Evolutionary conservation across 1,140 invertebrate species (phyloP).

Genomic region (Drosophila murphyi): DNA sequence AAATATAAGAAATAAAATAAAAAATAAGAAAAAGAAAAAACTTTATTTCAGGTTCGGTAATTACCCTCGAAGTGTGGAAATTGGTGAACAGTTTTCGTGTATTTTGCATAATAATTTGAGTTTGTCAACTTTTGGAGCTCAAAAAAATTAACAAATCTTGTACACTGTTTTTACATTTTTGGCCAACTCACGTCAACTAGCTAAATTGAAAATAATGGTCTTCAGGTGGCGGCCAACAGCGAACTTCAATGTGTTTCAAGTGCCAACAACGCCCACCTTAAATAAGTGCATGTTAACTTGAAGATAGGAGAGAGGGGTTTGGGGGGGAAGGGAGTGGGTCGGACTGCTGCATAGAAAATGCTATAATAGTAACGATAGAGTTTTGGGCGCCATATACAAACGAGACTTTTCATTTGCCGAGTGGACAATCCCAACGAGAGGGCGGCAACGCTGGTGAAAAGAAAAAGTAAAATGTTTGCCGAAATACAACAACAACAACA

Average conservation of each 20-base stretch:
- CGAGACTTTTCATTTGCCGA: slow-evolving; percentile 69
- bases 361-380: slow-evolving; percentile 25
- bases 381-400: slow-evolving; percentile 31
- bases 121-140: slow-evolving; percentile 68
- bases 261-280: slow-evolving; percentile 38
- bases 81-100: slow-evolving; percentile 29
- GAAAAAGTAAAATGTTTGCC: slow-evolving; percentile 79
- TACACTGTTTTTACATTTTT: slow-evolving; percentile 10
- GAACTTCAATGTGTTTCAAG: slow-evolving; percentile 31
- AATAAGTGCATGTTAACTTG: background rate
- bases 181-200: slow-evolving; percentile 34
- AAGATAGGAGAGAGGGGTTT: too few relatives aligned
- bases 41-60: slow-evolving; percentile 59
- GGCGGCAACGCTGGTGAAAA: slow-evolving; percentile 57
- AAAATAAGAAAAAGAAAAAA: slow-evolving; percentile 18
- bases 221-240: slow-evolving; percentile 15
- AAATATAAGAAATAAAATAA: background rate
- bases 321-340: background rate
- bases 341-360: slow-evolving; percentile 30
- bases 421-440: slow-evolving; percentile 28
- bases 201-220: slow-evolving; percentile 23
- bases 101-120: slow-evolving; percentile 61
- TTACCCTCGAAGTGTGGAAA: slow-evolving; percentile 46
- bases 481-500: slow-evolving; percentile 43
- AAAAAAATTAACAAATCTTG: slow-evolving; percentile 21